phyloP scores from a whole-genome alignment of 1,140 invertebrate genomes.

The Pentalonia nigronervosa region DNA sequence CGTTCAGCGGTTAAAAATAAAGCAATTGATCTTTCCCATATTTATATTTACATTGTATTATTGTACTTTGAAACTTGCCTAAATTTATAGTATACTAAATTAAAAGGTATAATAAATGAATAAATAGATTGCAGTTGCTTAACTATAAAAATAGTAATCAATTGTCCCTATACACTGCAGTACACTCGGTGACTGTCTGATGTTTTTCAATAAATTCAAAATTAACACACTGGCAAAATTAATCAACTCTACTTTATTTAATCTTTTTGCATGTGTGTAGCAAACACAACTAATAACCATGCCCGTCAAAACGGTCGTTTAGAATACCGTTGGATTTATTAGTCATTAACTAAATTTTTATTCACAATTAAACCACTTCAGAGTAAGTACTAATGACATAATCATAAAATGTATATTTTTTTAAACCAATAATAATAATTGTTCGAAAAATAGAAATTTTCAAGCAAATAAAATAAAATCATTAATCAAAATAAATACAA shows the following conservation, averaged over 20 bases:
- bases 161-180: neutral
- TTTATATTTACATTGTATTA: neutral
- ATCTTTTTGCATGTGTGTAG: neutral
- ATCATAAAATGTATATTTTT: neutral
- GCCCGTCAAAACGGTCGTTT: conserved; percentile 17
- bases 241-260: conserved; percentile 25
- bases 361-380: neutral
- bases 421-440: neutral
- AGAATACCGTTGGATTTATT: neutral
- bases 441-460: neutral
- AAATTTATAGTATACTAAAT: neutral
- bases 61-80: neutral
- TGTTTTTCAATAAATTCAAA: neutral
- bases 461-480: neutral
- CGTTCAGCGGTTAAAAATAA: neutral
- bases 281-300: conserved; percentile 3
- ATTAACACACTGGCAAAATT: neutral
- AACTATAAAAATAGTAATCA: neutral
- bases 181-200: neutral
- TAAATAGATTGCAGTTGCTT: neutral
- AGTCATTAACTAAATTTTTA: conserved; percentile 18
- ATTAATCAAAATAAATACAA: neutral
- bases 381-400: neutral
- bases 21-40: neutral
- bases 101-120: neutral